Evolutionary conservation across 92 coral and sea anemone species (phyloP), one percentile per base, ranked within the genome.

Genomic region (Actinostola sp.): DNA sequence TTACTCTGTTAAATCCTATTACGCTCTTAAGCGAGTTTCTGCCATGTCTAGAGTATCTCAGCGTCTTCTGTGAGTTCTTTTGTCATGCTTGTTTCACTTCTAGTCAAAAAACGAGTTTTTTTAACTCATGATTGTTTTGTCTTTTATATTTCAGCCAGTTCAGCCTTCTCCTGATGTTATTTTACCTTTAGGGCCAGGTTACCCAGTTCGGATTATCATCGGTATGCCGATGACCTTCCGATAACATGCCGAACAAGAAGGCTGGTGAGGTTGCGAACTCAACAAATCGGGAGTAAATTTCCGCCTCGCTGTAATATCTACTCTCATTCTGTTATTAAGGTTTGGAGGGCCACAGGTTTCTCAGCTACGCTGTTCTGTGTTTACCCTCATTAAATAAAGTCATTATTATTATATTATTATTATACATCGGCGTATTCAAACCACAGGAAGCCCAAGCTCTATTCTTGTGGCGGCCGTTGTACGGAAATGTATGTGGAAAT

Each of bases 121-220:
- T 68, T 3, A 11, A 68, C 16, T 39, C 61, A 49, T 50, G 33
- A 51, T 68, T 68, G 74, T 68, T 52, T 30, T 33, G 61, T 68
- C 74, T 68, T 52, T 57, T 27, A 24, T 30, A 21, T 68, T 39
- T 68, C 74, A 68, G 74, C 74, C 74, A n/a, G n/a, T n/a, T n/a
- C n/a, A n/a, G n/a, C n/a, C n/a, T n/a, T n/a, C n/a, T 49, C 41
- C 73, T 61, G 46, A 64, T 75, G 81, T 75, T 75, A 70, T 75
- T 75, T 53, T 64, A 75, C 45, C 62, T 36, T 60, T 8, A 8
- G 0, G 72, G 65, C 73, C 81, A 63, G 81, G 81, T 51, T 36
- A 46, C 79, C 25, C 3, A 59, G 71, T 49, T 67, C 68, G 68
- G 51, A 24, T 3, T 8, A 2, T 34, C 50, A 7, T 62, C 68